Conservation (phyloP, 1,140 invertebrate species). For the Papilio polyxenes region DNA sequence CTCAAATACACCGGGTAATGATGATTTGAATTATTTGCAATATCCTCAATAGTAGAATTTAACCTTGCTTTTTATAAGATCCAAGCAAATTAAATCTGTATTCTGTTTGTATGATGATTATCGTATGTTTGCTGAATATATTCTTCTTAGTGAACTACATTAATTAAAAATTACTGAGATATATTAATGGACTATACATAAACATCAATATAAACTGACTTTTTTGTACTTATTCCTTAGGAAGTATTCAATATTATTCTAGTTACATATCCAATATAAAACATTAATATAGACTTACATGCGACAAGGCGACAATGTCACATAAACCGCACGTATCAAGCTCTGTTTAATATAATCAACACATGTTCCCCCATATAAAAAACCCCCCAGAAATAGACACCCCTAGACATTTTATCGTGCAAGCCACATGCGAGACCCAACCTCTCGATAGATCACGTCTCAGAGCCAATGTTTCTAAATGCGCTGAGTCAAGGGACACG, state of each 20-base stretch:
- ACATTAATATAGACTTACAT: neutral
- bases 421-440: conserved; percentile 64
- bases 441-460: conserved; percentile 57
- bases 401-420: conserved; percentile 69
- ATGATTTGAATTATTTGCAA: conserved; percentile 25
- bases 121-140: too few relatives aligned
- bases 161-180: too few relatives aligned
- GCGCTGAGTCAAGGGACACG: conserved; percentile 14
- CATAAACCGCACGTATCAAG: conserved; percentile 50
- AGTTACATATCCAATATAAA: neutral
- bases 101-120: too few relatives aligned
- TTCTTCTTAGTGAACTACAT: too few relatives aligned
- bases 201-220: too few relatives aligned
- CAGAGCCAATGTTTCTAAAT: conserved; percentile 43
- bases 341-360: conserved; percentile 63
- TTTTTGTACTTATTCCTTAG: neutral
- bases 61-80: neutral
- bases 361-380: conserved; percentile 68
- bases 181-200: too few relatives aligned
- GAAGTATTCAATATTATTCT: neutral
- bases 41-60: neutral
- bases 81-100: neutral
- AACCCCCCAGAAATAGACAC: conserved; percentile 65
- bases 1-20: conserved; percentile 30
- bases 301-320: conserved; percentile 34